Percentiles rank a stretch among this genome's conserved stretches.
These are phyloP conservation scores for Sinocyclocheilus anophthalmus DNA, from an alignment of 2,113 vertebrate genomes.

Conservation along the genomic window DNA sequence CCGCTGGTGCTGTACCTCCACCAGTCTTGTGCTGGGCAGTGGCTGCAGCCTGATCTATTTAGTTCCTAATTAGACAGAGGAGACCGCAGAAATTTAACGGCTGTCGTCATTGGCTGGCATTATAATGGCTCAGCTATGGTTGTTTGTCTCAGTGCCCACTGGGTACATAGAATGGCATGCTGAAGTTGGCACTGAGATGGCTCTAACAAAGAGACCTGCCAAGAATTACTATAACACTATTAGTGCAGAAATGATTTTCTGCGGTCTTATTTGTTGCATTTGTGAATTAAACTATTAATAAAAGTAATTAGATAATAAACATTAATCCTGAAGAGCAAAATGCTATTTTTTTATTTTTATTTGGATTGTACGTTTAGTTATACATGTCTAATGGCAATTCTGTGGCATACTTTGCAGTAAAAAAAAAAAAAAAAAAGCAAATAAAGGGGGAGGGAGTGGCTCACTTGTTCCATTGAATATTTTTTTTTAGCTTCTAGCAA, in stretches of 20 bases:
- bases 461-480: no score
- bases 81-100: conserved; percentile 56
- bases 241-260: background rate
- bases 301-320: background rate
- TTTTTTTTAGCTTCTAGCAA: no score
- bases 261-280: background rate
- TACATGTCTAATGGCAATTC: background rate
- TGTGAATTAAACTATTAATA: background rate
- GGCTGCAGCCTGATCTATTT: conserved; percentile 54
- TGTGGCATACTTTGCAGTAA: background rate
- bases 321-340: background rate
- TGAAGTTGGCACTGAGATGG: conserved; percentile 1
- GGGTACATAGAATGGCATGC: background rate
- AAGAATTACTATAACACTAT: conserved; percentile 3
- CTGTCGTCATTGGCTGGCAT: conserved; percentile 37
- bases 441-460: no score
- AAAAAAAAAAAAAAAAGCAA: no score
- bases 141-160: conserved; percentile 15
- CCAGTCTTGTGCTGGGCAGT: conserved; percentile 59
- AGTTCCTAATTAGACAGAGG: conserved; percentile 55
- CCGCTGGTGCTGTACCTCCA: conserved; percentile 63
- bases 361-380: background rate
- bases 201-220: background rate
- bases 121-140: conserved; percentile 6
- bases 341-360: background rate